A percentile compares a stretch with the other conserved stretches of the same genome.
These are phyloP conservation scores for Ceratina calcarata DNA, from an alignment of 1,140 invertebrate species.

Conservation along the genomic window DNA sequence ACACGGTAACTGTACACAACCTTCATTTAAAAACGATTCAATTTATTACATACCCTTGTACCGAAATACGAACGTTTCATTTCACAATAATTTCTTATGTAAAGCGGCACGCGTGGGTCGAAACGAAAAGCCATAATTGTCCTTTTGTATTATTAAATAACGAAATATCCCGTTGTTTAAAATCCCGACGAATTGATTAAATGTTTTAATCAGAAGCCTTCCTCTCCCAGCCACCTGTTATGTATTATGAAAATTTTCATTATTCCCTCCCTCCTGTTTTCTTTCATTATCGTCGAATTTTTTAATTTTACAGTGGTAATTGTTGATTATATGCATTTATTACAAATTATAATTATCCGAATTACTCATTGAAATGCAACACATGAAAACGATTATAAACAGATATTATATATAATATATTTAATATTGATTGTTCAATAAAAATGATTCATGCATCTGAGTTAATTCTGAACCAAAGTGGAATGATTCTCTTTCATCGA, in stretches of 20 bases:
- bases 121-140: neutral
- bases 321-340: neutral
- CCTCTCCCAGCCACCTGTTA: neutral
- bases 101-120: neutral
- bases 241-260: neutral
- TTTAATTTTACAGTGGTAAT: neutral
- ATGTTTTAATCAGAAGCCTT: neutral
- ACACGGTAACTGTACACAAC: neutral
- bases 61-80: neutral
- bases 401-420: too few relatives aligned
- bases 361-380: too few relatives aligned
- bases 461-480: too few relatives aligned
- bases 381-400: too few relatives aligned
- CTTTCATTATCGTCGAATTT: neutral
- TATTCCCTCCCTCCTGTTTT: neutral
- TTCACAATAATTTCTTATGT: conserved; percentile 18
- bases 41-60: neutral
- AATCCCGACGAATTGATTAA: conserved; percentile 8
- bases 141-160: conserved; percentile 14
- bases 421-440: too few relatives aligned
- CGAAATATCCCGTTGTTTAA: conserved; percentile 8
- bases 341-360: neutral
- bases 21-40: neutral
- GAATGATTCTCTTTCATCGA: too few relatives aligned
- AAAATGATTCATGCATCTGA: too few relatives aligned